Evolutionary conservation across 2,888 invertebrate species (phyloP).

Genomic region (Ischnura elegans): DNA sequence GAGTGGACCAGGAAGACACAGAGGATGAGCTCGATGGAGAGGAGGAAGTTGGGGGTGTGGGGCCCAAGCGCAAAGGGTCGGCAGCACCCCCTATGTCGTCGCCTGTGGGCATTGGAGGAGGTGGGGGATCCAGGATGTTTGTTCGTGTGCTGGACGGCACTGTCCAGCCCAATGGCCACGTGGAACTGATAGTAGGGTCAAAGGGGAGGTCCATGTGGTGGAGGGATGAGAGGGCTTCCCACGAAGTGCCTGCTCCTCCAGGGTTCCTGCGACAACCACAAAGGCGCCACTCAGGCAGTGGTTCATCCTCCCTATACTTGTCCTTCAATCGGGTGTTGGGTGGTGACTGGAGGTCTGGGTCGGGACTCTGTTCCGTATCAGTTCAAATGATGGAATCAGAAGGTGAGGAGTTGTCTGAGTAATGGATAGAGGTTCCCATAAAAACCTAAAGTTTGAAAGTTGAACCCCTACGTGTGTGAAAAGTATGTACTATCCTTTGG

Average conservation of each 20-base stretch:
- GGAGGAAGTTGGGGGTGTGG: not conserved
- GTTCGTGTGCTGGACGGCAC: slow-evolving; percentile 70
- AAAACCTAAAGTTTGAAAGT: too few relatives aligned
- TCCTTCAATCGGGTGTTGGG: slow-evolving; percentile 69
- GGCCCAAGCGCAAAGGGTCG: not conserved
- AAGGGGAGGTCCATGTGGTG: slow-evolving; percentile 66
- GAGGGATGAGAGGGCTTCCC: slow-evolving; percentile 69
- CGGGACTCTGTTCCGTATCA: slow-evolving; percentile 69
- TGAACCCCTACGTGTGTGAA: not conserved
- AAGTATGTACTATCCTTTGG: too few relatives aligned
- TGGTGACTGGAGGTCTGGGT: slow-evolving; percentile 69
- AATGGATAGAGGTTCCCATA: too few relatives aligned
- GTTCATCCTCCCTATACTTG: slow-evolving; percentile 62
- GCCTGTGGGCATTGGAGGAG: not conserved
- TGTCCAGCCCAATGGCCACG: slow-evolving; percentile 49
- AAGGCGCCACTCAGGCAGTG: not conserved
- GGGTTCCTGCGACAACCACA: slow-evolving; percentile 46
- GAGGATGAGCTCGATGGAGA: slow-evolving; percentile 53
- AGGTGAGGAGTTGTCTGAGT: slow-evolving; percentile 64
- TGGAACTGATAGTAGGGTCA: slow-evolving; percentile 57
- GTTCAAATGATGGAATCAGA: slow-evolving; percentile 70
- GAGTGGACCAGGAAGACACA: not conserved
- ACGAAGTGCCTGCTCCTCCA: slow-evolving; percentile 69
- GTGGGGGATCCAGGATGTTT: slow-evolving; percentile 67
- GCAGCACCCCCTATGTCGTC: not conserved